A percentile compares a stretch with the other conserved stretches of the same genome.
These are phyloP conservation scores for Caenorhabditis panamensis DNA, from an alignment of 2,888 invertebrate genomes.

Conservation along the genomic window DNA sequence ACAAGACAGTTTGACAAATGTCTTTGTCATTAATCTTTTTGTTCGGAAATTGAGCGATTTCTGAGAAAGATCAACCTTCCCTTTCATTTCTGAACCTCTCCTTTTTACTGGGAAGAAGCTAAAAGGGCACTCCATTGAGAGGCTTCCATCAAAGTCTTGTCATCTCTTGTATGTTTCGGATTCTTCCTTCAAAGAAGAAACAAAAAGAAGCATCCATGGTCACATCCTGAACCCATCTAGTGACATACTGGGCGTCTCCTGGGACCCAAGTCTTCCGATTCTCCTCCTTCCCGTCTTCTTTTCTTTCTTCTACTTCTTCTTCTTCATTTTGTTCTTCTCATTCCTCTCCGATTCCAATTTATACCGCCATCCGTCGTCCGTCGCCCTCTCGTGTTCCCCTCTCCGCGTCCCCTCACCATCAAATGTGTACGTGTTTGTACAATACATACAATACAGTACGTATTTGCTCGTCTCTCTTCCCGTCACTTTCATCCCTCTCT, in stretches of 20 bases:
- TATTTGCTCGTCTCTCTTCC: conserved; percentile 46
- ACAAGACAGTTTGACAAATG: conserved; percentile 27
- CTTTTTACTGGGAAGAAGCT: too few relatives aligned
- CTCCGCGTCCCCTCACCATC: conserved; percentile 47
- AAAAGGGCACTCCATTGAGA: too few relatives aligned
- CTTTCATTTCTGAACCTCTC: too few relatives aligned
- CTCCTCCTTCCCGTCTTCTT: conserved; percentile 11
- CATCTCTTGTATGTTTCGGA: not conserved
- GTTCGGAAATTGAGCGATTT: not conserved
- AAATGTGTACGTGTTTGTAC: conserved; percentile 56
- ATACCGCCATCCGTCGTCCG: conserved; percentile 27
- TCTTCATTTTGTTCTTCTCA: conserved; percentile 12
- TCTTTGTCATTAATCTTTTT: conserved; percentile 9
- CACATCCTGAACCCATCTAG: conserved; percentile 43
- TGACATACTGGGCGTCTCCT: conserved; percentile 24
- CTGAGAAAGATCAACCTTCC: not conserved
- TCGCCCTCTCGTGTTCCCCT: conserved; percentile 46
- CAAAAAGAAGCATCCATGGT: conserved; percentile 11
- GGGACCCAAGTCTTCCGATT: too few relatives aligned
- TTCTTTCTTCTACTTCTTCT: conserved; percentile 29
- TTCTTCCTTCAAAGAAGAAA: not conserved
- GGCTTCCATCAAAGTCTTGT: too few relatives aligned
- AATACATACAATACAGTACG: conserved; percentile 58
- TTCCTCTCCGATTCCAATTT: conserved; percentile 47
- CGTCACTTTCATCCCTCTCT: conserved; percentile 20